Conservation (phyloP, 2,888 invertebrate species). For the Drosophila limbata region DNA sequence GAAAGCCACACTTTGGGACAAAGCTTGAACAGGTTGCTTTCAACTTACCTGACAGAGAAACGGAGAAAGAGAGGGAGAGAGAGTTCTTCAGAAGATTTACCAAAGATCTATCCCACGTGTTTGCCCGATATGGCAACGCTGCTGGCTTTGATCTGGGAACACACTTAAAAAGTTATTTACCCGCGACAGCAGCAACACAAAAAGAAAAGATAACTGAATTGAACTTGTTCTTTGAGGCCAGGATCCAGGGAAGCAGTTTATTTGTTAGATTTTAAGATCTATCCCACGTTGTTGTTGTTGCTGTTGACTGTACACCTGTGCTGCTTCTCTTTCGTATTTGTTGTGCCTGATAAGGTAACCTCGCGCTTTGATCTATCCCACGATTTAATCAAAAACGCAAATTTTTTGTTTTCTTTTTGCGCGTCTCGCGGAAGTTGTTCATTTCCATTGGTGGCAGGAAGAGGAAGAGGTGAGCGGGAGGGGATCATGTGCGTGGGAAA, state of each 20-base stretch:
- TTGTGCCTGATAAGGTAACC: constrained; percentile 51
- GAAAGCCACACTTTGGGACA: constrained; percentile 23
- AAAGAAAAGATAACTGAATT: neutral
- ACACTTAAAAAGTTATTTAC: constrained; percentile 30
- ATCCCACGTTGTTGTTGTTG: constrained; percentile 52
- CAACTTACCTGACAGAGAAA: constrained; percentile 4
- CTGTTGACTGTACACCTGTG: constrained; percentile 39
- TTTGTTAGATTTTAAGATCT: constrained; percentile 29
- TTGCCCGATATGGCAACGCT: constrained; percentile 32
- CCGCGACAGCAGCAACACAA: constrained; percentile 2
- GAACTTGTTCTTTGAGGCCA: constrained; percentile 14
- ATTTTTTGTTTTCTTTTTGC: constrained; percentile 55
- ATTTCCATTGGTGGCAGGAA: constrained; percentile 46
- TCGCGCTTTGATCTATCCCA: constrained; percentile 70
- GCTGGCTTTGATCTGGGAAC: constrained; percentile 18
- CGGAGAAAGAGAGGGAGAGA: neutral
- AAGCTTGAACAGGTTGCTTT: constrained; percentile 14
- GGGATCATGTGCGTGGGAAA: constrained; percentile 69
- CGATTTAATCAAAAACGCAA: constrained; percentile 82
- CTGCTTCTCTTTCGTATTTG: neutral
- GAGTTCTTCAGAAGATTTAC: constrained; percentile 14
- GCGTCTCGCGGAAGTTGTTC: constrained; percentile 67
- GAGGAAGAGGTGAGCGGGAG: constrained; percentile 27
- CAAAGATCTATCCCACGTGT: constrained; percentile 29
- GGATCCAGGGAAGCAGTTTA: constrained; percentile 13